Evolutionary conservation across 2,797 vertebrate species (phyloP).

Genomic region (Anableps anableps): DNA sequence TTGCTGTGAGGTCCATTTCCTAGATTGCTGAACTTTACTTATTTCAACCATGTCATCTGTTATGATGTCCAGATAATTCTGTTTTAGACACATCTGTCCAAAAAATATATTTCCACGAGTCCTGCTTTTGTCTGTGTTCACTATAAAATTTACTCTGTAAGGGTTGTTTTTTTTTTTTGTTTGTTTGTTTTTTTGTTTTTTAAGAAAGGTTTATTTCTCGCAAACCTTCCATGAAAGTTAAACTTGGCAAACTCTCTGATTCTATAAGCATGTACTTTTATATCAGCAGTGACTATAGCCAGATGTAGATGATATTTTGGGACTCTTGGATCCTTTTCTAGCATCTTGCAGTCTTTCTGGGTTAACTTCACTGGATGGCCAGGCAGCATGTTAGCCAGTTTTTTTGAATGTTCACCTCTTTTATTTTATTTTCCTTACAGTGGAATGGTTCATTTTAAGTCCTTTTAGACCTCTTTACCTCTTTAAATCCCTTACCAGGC

Average conservation of each 20-base stretch:
- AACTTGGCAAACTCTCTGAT: too few relatives aligned
- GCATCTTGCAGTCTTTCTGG: neutral
- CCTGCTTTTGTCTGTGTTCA: too few relatives aligned
- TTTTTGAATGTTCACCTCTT: neutral
- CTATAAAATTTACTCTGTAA: too few relatives aligned
- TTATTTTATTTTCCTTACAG: neutral
- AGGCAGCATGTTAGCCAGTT: neutral
- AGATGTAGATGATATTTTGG: neutral
- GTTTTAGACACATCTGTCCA: too few relatives aligned
- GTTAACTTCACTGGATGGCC: neutral
- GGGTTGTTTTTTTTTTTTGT: too few relatives aligned
- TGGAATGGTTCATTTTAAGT: neutral
- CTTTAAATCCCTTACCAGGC: too few relatives aligned
- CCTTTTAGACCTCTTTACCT: neutral
- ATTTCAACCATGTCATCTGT: too few relatives aligned
- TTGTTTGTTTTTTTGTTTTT: neutral
- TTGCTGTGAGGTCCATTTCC: too few relatives aligned
- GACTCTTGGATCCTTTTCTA: neutral
- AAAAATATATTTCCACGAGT: too few relatives aligned
- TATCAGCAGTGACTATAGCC: neutral
- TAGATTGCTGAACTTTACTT: too few relatives aligned
- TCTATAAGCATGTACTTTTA: neutral
- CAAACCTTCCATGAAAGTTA: neutral
- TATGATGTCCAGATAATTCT: too few relatives aligned
- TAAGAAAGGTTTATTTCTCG: neutral